Evolutionary conservation across 2,888 invertebrate genomes (phyloP).

Genomic region (Priocnemis perturbator): DNA sequence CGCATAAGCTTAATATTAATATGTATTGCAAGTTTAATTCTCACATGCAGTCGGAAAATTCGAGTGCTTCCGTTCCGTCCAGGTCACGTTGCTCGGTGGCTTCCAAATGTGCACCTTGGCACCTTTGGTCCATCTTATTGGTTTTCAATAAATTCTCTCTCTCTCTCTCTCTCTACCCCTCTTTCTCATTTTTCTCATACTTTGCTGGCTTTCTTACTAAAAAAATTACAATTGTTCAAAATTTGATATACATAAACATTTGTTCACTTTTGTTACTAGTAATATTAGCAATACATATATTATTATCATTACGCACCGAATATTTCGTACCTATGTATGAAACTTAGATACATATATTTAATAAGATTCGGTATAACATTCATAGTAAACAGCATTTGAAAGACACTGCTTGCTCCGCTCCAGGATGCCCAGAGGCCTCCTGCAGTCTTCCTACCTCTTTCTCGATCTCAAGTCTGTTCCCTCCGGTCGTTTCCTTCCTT

Average conservation of each 20-base stretch:
- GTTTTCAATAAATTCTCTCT: not conserved
- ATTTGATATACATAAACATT: no score
- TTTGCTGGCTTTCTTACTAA: not conserved
- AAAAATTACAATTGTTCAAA: no score
- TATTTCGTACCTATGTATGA: no score
- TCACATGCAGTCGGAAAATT: slow-evolving; percentile 55
- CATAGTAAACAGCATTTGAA: no score
- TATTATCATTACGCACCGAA: no score
- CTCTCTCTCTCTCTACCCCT: slow-evolving; percentile 14
- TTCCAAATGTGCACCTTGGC: slow-evolving; percentile 52
- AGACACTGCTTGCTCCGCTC: no score
- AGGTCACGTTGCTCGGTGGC: slow-evolving; percentile 65
- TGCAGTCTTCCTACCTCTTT: not conserved
- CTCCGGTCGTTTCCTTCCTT: slow-evolving; percentile 21
- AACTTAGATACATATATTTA: no score
- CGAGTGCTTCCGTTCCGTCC: slow-evolving; percentile 54
- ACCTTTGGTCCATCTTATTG: slow-evolving; percentile 41
- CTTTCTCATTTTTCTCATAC: slow-evolving; percentile 6
- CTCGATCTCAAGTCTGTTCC: not conserved
- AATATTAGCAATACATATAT: no score
- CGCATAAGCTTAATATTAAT: no score
- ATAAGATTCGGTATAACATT: no score
- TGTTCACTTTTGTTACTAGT: no score
- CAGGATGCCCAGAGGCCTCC: not conserved
- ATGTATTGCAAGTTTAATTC: slow-evolving; percentile 50